A percentile compares a stretch with the other conserved stretches of the same genome.
phyloP scores from a whole-genome alignment of 2,888 invertebrate species.

The Macrophya alboannulata region DNA sequence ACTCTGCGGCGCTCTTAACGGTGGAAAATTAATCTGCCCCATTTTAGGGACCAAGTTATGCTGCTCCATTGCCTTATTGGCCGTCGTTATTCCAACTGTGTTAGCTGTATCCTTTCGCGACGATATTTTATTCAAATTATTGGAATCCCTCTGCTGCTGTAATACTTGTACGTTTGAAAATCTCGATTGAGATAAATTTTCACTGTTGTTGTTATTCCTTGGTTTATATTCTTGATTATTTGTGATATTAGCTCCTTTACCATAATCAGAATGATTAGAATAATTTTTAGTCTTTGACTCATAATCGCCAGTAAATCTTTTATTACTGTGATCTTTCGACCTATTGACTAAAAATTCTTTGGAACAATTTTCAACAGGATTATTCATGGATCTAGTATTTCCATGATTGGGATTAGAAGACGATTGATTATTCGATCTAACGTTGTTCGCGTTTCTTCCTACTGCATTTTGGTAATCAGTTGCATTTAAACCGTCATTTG shows the following conservation, averaged over 20 bases:
- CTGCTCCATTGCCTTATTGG: conserved; percentile 65
- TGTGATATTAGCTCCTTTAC: conserved; percentile 27
- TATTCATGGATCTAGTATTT: neutral
- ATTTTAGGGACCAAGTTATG: conserved; percentile 66
- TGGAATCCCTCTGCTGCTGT: conserved; percentile 54
- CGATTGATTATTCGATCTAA: conserved; percentile 26
- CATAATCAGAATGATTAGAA: conserved; percentile 62
- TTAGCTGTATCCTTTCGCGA: conserved; percentile 61
- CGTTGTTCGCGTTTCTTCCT: neutral
- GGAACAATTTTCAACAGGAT: conserved; percentile 3
- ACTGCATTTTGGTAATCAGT: neutral
- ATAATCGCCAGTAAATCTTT: conserved; percentile 66
- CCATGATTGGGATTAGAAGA: conserved; percentile 12
- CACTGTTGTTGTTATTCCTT: conserved; percentile 59
- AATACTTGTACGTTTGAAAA: conserved; percentile 56
- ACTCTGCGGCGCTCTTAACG: conserved; percentile 71
- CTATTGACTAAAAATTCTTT: conserved; percentile 57
- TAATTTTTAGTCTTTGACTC: conserved; percentile 67
- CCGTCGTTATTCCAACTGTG: conserved; percentile 14
- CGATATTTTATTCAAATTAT: conserved; percentile 1
- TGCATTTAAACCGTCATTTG: conserved; percentile 12
- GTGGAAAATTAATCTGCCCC: conserved; percentile 71
- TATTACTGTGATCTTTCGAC: conserved; percentile 66
- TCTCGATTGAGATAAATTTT: conserved; percentile 53
- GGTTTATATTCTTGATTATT: conserved; percentile 67